phyloP scores from a whole-genome alignment of 2,797 vertebrate species.

The Urocyon cinereoargenteus region DNA sequence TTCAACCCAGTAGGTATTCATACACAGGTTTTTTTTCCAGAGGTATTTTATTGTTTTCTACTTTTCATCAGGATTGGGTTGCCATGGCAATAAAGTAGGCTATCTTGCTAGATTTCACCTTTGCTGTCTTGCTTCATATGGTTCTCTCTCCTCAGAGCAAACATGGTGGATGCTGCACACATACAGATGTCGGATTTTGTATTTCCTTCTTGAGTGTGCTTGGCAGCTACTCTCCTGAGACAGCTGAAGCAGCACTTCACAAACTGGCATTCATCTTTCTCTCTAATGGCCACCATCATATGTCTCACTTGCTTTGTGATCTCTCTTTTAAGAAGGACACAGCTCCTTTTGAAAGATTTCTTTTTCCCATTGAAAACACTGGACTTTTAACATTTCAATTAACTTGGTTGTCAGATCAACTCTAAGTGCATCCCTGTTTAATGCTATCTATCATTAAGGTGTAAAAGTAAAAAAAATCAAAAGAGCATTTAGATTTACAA shows the following conservation, averaged over 20 bases:
- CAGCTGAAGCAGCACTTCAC: slow-evolving; percentile 85
- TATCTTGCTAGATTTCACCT: slow-evolving; percentile 93
- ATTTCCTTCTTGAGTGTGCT: slow-evolving; percentile 88
- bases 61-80: slow-evolving; percentile 90
- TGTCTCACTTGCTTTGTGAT: slow-evolving; percentile 90
- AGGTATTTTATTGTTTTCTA: slow-evolving; percentile 89
- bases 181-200: slow-evolving; percentile 91
- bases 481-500: slow-evolving; percentile 14
- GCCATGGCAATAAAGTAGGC: slow-evolving; percentile 94
- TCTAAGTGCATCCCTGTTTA: slow-evolving; percentile 66
- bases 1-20: slow-evolving; percentile 83
- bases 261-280: slow-evolving; percentile 85
- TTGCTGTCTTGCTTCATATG: slow-evolving; percentile 91
- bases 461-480: slow-evolving; percentile 44
- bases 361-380: slow-evolving; percentile 86
- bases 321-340: slow-evolving; percentile 86
- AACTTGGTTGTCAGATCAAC: slow-evolving; percentile 72
- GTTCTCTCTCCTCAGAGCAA: slow-evolving; percentile 88
- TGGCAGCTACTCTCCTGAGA: slow-evolving; percentile 90
- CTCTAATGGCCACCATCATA: slow-evolving; percentile 87
- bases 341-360: slow-evolving; percentile 87
- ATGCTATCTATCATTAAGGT: slow-evolving; percentile 14
- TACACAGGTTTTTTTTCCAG: slow-evolving; percentile 76
- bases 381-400: slow-evolving; percentile 84
- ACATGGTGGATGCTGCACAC: slow-evolving; percentile 87